These are phyloP conservation scores for Dugesia japonica DNA, from an alignment of 2,888 invertebrate genomes.

Conservation along the genomic window DNA sequence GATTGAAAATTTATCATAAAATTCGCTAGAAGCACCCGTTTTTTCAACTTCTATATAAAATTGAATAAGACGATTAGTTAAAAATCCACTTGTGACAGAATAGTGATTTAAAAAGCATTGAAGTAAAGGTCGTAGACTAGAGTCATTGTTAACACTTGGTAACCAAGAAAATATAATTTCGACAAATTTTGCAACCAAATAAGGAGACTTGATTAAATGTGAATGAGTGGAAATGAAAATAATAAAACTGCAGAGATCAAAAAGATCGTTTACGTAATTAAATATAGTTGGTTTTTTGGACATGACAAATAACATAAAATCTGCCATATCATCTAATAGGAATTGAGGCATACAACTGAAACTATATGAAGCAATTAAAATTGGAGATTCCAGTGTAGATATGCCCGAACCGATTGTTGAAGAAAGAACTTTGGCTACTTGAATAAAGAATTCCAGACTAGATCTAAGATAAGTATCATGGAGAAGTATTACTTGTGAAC, in stretches of 20 bases:
- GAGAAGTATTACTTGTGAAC: neutral
- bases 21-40: constrained; percentile 89
- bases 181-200: constrained; percentile 82
- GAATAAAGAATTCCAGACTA: neutral
- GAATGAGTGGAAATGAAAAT: constrained; percentile 31
- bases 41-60: constrained; percentile 95
- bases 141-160: constrained; percentile 47
- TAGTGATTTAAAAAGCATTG: constrained; percentile 62
- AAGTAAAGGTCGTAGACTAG: neutral
- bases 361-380: neutral
- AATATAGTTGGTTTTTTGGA: neutral
- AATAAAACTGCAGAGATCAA: constrained; percentile 21
- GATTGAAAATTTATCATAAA: constrained; percentile 96
- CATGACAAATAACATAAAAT: constrained; percentile 24
- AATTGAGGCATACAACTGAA: constrained; percentile 26
- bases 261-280: neutral
- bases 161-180: constrained; percentile 58
- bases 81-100: constrained; percentile 62
- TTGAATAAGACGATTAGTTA: constrained; percentile 81
- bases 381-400: neutral
- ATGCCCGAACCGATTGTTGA: neutral
- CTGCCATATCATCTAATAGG: constrained; percentile 29
- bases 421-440: constrained; percentile 6
- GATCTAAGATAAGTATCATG: neutral
- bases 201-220: constrained; percentile 71